Conservation (phyloP, 53 echinoderm and acorn worm species). For the Echinarachnius parma region DNA sequence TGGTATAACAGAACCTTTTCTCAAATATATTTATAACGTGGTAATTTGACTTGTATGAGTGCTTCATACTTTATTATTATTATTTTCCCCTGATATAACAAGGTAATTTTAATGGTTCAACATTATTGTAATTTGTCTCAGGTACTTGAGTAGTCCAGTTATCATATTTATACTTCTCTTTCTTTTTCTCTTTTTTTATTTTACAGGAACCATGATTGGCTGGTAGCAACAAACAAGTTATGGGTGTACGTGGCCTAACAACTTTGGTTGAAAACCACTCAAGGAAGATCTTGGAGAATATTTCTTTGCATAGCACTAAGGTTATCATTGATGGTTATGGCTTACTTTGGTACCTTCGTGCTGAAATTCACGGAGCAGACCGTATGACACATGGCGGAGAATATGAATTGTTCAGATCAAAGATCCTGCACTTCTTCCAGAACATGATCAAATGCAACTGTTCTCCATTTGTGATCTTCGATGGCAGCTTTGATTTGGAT, state of each 20-base stretch:
- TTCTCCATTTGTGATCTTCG: conserved; percentile 68
- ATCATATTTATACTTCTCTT: no score
- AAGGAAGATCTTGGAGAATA: conserved; percentile 34
- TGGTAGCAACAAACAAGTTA: no score
- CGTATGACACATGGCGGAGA: conserved; percentile 82
- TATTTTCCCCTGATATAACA: no score
- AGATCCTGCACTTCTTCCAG: conserved; percentile 54
- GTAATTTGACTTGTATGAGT: no score
- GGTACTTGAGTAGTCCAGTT: no score
- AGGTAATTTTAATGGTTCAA: no score
- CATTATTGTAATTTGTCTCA: no score
- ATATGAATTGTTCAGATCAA: conserved; percentile 53
- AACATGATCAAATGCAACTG: conserved; percentile 63
- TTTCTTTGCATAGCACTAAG: conserved; percentile 54
- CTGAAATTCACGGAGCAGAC: conserved; percentile 39
- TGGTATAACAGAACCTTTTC: no score
- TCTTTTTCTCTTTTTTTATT: no score
- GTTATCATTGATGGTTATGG: conserved; percentile 83
- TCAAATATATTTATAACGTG: no score
- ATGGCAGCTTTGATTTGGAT: conserved; percentile 78
- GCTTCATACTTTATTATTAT: no score
- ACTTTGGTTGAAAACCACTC: conserved; percentile 65
- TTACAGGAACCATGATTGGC: no score
- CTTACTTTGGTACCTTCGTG: conserved; percentile 52
- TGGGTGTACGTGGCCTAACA: conserved; percentile 88